phyloP scores from a whole-genome alignment of 2,113 vertebrate species.

The Axis porcinus region DNA sequence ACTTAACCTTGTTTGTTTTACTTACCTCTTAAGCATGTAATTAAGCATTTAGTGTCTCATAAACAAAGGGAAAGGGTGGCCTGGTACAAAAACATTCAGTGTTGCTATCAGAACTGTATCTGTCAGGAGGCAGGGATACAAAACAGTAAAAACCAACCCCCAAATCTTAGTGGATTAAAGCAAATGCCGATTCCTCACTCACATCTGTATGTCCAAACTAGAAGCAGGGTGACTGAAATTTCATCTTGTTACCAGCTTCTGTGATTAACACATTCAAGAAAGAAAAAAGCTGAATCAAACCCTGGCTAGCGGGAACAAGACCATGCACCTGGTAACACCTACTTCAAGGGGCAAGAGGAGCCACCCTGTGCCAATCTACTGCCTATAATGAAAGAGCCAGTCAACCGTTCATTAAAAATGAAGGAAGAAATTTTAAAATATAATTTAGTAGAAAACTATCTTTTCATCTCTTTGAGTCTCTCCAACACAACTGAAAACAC shows the following conservation, averaged over 20 bases:
- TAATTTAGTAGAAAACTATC: not conserved
- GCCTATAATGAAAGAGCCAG: not conserved
- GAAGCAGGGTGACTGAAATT: not conserved
- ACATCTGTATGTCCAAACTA: not conserved
- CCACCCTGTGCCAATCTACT: not conserved
- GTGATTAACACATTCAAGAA: not conserved
- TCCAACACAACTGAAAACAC: not conserved
- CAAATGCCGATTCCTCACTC: not conserved
- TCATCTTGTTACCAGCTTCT: not conserved
- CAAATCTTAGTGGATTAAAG: not conserved
- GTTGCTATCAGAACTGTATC: not conserved
- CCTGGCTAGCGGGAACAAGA: not conserved
- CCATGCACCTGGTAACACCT: not conserved
- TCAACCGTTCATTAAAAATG: not conserved
- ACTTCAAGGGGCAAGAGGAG: not conserved
- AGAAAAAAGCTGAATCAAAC: not conserved
- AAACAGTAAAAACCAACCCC: not conserved
- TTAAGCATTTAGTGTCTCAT: not conserved
- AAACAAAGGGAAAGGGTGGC: conserved; percentile 8
- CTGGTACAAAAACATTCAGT: not conserved
- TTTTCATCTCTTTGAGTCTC: not conserved
- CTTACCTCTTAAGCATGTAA: conserved; percentile 1
- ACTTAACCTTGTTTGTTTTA: conserved; percentile 12
- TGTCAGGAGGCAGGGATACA: not conserved
- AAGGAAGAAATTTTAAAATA: not conserved